A percentile compares a stretch with the other conserved stretches of the same genome.
Evolutionary conservation across 1,140 invertebrate genomes (phyloP).

Genomic region (Lanistes nyassanus): DNA sequence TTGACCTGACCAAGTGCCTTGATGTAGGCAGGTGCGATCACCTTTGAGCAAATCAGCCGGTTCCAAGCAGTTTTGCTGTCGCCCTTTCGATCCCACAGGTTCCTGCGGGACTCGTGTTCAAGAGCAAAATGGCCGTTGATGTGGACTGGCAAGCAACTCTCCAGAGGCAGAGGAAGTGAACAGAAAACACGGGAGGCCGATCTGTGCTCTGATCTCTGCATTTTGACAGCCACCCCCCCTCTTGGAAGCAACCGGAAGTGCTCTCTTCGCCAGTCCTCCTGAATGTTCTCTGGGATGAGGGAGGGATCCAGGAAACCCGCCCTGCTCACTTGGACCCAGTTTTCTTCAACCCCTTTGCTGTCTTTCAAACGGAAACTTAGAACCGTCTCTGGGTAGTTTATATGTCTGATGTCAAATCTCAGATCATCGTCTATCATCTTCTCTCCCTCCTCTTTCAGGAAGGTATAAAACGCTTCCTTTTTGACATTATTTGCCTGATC

Average conservation of each 20-base stretch:
- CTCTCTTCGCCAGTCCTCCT: slow-evolving; percentile 31
- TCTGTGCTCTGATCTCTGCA: slow-evolving; percentile 2
- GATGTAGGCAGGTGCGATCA: slow-evolving; percentile 50
- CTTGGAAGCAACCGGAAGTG: slow-evolving; percentile 48
- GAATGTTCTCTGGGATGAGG: slow-evolving; percentile 13
- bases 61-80: slow-evolving; percentile 52
- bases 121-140: slow-evolving; percentile 64
- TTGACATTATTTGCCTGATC: background rate
- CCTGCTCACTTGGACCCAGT: slow-evolving; percentile 11
- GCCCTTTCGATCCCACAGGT: slow-evolving; percentile 46
- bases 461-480: background rate
- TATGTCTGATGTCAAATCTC: background rate
- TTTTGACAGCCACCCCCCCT: slow-evolving; percentile 53
- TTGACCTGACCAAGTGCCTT: slow-evolving; percentile 32
- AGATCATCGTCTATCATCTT: background rate
- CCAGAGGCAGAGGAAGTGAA: slow-evolving; percentile 57
- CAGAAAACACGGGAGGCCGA: slow-evolving; percentile 46
- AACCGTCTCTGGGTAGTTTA: no score
- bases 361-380: background rate
- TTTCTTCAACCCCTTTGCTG: background rate
- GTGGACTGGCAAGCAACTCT: slow-evolving; percentile 56
- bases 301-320: slow-evolving; percentile 3
- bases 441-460: background rate
- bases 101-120: slow-evolving; percentile 57
- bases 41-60: slow-evolving; percentile 35